Percentiles rank a stretch among this genome's conserved stretches.
Conservation (phyloP, 1,140 invertebrate species). For the Drosophila teissieri region DNA sequence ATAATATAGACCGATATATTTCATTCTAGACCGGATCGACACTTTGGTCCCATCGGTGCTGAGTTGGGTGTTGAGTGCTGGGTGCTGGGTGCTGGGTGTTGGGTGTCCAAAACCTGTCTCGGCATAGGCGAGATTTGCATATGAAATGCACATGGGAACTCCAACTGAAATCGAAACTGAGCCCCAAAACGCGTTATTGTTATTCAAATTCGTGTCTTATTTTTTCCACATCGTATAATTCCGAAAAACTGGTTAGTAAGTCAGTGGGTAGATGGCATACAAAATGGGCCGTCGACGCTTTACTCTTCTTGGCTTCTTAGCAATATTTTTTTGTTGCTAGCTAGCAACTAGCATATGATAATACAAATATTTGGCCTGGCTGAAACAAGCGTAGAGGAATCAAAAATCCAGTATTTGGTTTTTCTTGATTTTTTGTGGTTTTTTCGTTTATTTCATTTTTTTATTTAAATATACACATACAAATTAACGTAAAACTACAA, state of each 20-base stretch:
- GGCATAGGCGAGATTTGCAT: conserved; percentile 61
- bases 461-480: conserved; percentile 82
- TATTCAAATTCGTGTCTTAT: conserved; percentile 65
- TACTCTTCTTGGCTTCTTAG: conserved; percentile 9
- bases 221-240: conserved; percentile 52
- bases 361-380: neutral
- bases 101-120: conserved; percentile 57
- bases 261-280: conserved; percentile 75
- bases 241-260: conserved; percentile 78
- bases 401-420: conserved; percentile 25
- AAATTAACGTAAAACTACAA: conserved; percentile 83
- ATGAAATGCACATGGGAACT: conserved; percentile 63
- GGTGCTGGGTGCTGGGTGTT: too few species aligned
- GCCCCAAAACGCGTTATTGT: conserved; percentile 74
- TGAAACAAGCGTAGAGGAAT: conserved; percentile 14
- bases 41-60: conserved; percentile 32
- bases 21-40: conserved; percentile 70
- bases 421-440: conserved; percentile 52
- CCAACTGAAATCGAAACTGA: conserved; percentile 75
- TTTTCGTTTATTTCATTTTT: conserved; percentile 45
- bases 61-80: too few species aligned
- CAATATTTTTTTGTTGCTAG: conserved; percentile 50
- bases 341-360: conserved; percentile 1
- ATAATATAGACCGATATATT: conserved; percentile 60
- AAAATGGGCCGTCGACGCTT: conserved; percentile 54